Base-by-base conservation (phyloP, 2,797 vertebrate genomes). In the Arrhamphus sclerolepis region DNA sequence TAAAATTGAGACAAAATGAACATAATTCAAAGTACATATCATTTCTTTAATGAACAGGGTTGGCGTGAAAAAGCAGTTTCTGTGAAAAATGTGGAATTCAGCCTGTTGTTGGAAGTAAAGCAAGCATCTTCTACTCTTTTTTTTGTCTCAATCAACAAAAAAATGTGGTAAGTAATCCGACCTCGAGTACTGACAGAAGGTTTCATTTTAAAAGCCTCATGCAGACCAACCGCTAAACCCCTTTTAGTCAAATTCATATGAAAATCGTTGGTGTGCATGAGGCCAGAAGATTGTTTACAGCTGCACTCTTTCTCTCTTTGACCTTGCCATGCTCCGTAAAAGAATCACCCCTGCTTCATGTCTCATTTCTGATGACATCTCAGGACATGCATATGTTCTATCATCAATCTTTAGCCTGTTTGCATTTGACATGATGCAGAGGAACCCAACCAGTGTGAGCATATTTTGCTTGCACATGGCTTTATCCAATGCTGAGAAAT, bases 201-300 rank as follows among this genome's bases (percentile, higher is more conserved):
- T 29, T 29, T 29, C 29, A 29, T 29, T 29, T 29, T 29, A 7
- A 29, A 29, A 29, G 1, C 6, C 8, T 29, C 66, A 44, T 31
- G 39, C 54, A 39, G 42, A 50, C 57, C 24, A 2, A 19, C 54
- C 26, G 29, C 59, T 50, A 40, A 51, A 78, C 31, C 31, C 7
- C 64, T 60, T 61, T 58, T 69, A 56, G 50, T 76, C 52, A 34
- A 28, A 68, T 66, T 77, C 70, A 83, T 86, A 65, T 86, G 81
- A 86, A 85, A 82, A 20, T 64, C 51, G 66, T 77, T 66, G 69
- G 29, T 6, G 40, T 28, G 46, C n/a, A 56, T 55, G 52, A 43
- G 51, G 43, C 72, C 57, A 11, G 60, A 21, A 72, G 83, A 88
- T 78, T 80, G 74, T 71, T 78, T 69, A 80, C 87, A 89, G 82